phyloP scores from a whole-genome alignment of 2,888 invertebrate genomes.

The Trissonchulus sp. region DNA sequence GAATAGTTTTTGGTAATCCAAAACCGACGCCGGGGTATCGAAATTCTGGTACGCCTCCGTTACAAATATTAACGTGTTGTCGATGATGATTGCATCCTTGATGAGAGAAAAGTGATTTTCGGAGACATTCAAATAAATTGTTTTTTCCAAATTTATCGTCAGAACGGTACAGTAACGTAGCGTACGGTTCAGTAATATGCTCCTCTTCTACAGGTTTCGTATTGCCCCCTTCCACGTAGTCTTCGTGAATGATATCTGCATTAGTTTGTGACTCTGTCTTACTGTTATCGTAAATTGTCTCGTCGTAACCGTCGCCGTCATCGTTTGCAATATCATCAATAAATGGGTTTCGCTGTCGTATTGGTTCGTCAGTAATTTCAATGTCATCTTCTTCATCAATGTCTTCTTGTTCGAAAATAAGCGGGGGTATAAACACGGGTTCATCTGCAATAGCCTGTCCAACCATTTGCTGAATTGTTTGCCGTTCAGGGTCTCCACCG shows the following conservation, averaged over 20 bases:
- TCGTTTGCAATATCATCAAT: slow-evolving; percentile 11
- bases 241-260: too few relatives aligned
- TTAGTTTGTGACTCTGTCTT: not conserved
- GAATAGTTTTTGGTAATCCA: too few relatives aligned
- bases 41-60: not conserved
- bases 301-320: slow-evolving; percentile 4
- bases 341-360: not conserved
- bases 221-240: not conserved
- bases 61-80: not conserved
- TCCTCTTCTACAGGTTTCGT: not conserved
- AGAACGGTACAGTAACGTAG: not conserved
- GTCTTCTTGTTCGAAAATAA: too few relatives aligned
- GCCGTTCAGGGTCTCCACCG: not conserved
- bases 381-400: too few relatives aligned
- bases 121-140: not conserved
- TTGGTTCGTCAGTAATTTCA: too few relatives aligned
- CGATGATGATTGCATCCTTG: not conserved
- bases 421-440: too few relatives aligned
- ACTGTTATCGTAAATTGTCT: not conserved
- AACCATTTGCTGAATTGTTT: not conserved
- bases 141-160: not conserved
- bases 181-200: too few relatives aligned
- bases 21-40: too few relatives aligned
- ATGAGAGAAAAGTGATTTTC: slow-evolving; percentile 11
- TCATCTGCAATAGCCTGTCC: too few relatives aligned